Percentiles rank a stretch among this genome's conserved stretches.
phyloP scores from a whole-genome alignment of 2,113 vertebrate species.

The Philantomba maxwellii region DNA sequence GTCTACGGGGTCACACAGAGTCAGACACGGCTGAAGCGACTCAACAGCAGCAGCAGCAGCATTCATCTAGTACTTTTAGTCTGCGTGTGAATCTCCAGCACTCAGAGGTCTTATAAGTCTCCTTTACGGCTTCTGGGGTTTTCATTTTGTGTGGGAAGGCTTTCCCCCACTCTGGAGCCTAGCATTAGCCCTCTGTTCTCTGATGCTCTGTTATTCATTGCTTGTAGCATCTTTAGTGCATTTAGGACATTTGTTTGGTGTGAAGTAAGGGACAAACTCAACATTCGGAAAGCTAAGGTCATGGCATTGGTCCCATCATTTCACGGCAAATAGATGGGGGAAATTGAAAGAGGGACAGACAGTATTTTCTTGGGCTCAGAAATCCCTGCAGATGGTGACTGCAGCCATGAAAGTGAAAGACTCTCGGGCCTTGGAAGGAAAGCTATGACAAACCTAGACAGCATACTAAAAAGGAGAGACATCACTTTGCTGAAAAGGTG shows the following conservation, averaged over 20 bases:
- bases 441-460: neutral
- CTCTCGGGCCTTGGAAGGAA: neutral
- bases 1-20: too few relatives aligned
- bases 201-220: fast-evolving
- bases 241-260: neutral
- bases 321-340: neutral
- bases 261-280: neutral
- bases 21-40: too few relatives aligned
- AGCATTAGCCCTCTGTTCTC: neutral
- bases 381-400: neutral
- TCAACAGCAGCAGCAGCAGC: too few relatives aligned
- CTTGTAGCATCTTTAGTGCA: neutral
- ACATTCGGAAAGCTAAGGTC: neutral
- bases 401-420: neutral
- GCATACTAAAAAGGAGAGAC: neutral
- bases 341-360: neutral
- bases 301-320: neutral
- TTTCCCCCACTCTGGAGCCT: fast-evolving
- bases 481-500: neutral
- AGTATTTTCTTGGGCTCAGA: neutral
- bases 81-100: neutral
- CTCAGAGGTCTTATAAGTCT: neutral
- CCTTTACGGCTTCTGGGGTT: neutral
- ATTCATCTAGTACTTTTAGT: neutral
- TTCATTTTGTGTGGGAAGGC: fast-evolving